phyloP scores from a whole-genome alignment of 2,113 vertebrate species.

The Microcebus tavaratra region DNA sequence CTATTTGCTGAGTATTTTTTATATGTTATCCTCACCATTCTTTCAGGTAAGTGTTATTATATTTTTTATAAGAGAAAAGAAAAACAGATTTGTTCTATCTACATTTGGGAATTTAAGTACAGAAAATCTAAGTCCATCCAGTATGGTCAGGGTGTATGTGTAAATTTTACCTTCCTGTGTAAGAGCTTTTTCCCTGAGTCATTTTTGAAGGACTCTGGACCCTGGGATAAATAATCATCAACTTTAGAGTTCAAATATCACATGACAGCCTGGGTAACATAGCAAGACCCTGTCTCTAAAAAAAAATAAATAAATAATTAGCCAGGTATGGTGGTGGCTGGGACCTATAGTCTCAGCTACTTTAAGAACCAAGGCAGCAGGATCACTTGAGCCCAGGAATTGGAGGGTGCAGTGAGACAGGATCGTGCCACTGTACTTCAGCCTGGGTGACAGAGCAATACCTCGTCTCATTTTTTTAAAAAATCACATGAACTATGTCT shows the following conservation, averaged over 20 bases:
- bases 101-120: background rate
- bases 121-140: background rate
- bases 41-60: background rate
- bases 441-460: too few species aligned
- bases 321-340: too few species aligned
- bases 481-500: background rate
- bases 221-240: conserved; percentile 46
- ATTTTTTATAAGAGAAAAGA: background rate
- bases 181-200: conserved; percentile 54
- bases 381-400: too few species aligned
- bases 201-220: conserved; percentile 61
- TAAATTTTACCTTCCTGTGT: background rate
- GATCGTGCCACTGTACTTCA: too few species aligned
- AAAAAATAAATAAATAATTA: too few species aligned
- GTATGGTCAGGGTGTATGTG: too few species aligned
- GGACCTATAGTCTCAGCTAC: too few species aligned
- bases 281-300: too few species aligned
- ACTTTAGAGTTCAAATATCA: background rate
- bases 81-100: background rate
- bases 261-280: background rate
- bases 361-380: too few species aligned
- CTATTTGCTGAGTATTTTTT: background rate
- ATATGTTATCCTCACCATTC: background rate
- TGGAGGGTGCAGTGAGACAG: too few species aligned
- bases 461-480: too few species aligned